Conservation (phyloP, 2,888 invertebrate species). For the Acronicta alni region DNA sequence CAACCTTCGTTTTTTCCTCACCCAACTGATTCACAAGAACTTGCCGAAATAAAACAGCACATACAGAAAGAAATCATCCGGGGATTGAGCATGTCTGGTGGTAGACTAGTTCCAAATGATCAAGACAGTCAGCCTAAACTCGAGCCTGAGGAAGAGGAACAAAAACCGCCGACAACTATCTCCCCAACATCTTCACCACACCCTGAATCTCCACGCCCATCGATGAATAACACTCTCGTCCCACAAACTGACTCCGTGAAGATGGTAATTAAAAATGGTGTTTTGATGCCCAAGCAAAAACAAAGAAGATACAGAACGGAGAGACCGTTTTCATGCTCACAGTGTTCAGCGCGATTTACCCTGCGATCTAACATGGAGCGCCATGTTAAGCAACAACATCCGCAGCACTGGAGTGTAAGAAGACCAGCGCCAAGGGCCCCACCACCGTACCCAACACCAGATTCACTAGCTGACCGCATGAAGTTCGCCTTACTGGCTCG, state of each 20-base stretch:
- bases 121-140: conserved; percentile 76
- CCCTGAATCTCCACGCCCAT: conserved; percentile 85
- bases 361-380: conserved; percentile 98
- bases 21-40: conserved; percentile 89
- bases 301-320: conserved; percentile 97
- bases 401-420: conserved; percentile 95
- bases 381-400: conserved; percentile 98
- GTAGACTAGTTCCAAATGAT: conserved; percentile 88
- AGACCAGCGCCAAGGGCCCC: conserved; percentile 88
- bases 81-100: conserved; percentile 92
- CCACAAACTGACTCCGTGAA: conserved; percentile 92
- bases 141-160: conserved; percentile 88
- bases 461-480: conserved; percentile 82
- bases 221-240: conserved; percentile 79
- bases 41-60: conserved; percentile 92
- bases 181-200: conserved; percentile 83
- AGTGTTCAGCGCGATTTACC: conserved; percentile 97
- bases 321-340: conserved; percentile 96
- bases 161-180: conserved; percentile 81
- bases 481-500: conserved; percentile 94
- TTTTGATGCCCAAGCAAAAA: conserved; percentile 97
- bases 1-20: conserved; percentile 88
- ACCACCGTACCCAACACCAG: conserved; percentile 77
- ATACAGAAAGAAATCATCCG: conserved; percentile 91
- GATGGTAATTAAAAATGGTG: conserved; percentile 97